phyloP scores from a whole-genome alignment of 53 echinoderm and acorn worm species.

The Apostichopus leukothele region DNA sequence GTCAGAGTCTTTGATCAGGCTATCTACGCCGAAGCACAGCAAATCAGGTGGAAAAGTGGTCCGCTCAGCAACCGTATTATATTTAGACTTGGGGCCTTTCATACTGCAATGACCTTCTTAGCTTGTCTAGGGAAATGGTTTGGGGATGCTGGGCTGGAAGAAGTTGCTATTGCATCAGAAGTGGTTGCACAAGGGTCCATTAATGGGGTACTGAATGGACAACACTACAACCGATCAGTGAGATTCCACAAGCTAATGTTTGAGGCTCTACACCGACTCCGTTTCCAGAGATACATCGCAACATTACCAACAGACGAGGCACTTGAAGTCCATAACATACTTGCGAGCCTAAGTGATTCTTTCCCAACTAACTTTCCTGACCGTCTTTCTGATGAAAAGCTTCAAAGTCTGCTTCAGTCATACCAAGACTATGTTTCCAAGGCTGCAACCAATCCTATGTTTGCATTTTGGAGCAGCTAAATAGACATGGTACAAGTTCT shows the following conservation, averaged over 20 bases:
- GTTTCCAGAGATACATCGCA: constrained; percentile 40
- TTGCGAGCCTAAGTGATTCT: too few species aligned
- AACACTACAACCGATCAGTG: constrained; percentile 57
- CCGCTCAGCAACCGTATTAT: constrained; percentile 19
- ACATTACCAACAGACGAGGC: too few species aligned
- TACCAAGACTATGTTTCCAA: background rate
- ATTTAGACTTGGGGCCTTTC: constrained; percentile 53
- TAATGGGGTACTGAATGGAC: constrained; percentile 54
- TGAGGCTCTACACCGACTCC: constrained; percentile 57
- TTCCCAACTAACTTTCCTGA: background rate
- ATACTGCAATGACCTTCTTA: constrained; percentile 54
- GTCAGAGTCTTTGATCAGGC: constrained; percentile 39
- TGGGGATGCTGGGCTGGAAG: constrained; percentile 61
- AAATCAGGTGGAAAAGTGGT: constrained; percentile 47
- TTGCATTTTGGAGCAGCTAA: constrained; percentile 59
- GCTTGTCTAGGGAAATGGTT: constrained; percentile 55
- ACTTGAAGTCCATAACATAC: too few species aligned
- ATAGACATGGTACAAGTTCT: constrained; percentile 51
- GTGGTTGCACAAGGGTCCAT: constrained; percentile 39
- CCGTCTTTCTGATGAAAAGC: constrained; percentile 4
- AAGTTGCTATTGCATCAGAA: constrained; percentile 58
- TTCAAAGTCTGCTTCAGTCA: constrained; percentile 6
- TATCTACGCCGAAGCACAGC: constrained; percentile 55
- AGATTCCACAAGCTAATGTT: constrained; percentile 52
- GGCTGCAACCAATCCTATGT: background rate